Evolutionary conservation across 1,140 invertebrate species (phyloP).

Genomic region (Brachionus manjavacas): DNA sequence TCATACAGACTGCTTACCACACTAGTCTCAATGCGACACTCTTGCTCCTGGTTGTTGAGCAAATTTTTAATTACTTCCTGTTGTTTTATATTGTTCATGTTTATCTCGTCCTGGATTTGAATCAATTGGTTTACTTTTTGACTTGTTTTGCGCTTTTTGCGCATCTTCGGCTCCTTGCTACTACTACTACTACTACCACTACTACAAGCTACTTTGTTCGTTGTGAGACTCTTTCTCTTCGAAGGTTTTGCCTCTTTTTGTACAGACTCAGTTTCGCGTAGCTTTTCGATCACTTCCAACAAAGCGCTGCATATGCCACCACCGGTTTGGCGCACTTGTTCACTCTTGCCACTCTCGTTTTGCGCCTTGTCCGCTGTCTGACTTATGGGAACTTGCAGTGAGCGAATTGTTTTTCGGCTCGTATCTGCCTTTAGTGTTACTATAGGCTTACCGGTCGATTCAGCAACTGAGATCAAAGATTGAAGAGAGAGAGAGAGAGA

Average conservation of each 20-base stretch:
- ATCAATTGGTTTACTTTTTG: slow-evolving; percentile 32
- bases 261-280: slow-evolving; percentile 46
- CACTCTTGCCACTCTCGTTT: not conserved
- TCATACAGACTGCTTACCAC: slow-evolving; percentile 34
- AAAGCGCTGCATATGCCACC: slow-evolving; percentile 55
- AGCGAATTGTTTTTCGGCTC: slow-evolving; percentile 45
- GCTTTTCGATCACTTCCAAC: slow-evolving; percentile 55
- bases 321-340: not conserved
- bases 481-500: too few relatives aligned
- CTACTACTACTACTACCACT: too few relatives aligned
- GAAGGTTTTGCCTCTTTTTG: not conserved
- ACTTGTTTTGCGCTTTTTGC: slow-evolving; percentile 23
- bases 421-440: not conserved
- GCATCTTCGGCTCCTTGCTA: not conserved
- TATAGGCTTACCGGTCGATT: not conserved
- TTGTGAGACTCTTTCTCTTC: not conserved
- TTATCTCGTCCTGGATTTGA: slow-evolving; percentile 20
- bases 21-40: slow-evolving; percentile 21
- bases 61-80: slow-evolving; percentile 5
- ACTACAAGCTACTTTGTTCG: not conserved
- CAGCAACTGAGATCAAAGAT: not conserved
- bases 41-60: not conserved
- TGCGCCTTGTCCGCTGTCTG: slow-evolving; percentile 46
- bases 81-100: slow-evolving; percentile 6
- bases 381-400: slow-evolving; percentile 48